A percentile compares a stretch with the other conserved stretches of the same genome.
Evolutionary conservation across 2,113 vertebrate genomes (phyloP).

Genomic region (Petromus typicus): DNA sequence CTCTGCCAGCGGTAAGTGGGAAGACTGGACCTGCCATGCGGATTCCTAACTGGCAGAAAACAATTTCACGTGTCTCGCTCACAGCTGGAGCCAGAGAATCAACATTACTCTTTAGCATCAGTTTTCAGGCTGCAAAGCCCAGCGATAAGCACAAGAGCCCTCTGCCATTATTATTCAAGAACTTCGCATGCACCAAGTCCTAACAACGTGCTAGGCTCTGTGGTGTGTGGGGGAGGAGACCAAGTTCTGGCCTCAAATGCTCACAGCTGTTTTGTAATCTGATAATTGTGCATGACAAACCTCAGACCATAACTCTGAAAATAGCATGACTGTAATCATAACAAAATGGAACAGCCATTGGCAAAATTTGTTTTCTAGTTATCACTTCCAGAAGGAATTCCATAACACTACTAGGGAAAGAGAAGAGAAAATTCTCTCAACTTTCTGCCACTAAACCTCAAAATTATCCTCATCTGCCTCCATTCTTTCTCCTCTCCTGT

Average conservation of each 20-base stretch:
- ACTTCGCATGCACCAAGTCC: conserved; percentile 65
- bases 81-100: conserved; percentile 66
- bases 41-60: conserved; percentile 67
- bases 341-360: conserved; percentile 80
- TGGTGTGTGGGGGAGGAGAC: conserved; percentile 41
- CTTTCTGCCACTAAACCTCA: conserved; percentile 66
- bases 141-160: conserved; percentile 52
- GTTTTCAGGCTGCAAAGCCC: conserved; percentile 59
- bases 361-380: conserved; percentile 82
- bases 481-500: conserved; percentile 39
- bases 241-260: conserved; percentile 67
- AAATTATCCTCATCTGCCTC: conserved; percentile 58
- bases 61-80: conserved; percentile 60
- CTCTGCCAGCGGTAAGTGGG: conserved; percentile 22
- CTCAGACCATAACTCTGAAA: conserved; percentile 80
- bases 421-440: conserved; percentile 68
- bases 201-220: conserved; percentile 60
- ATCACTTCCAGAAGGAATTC: conserved; percentile 81
- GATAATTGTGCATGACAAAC: conserved; percentile 83
- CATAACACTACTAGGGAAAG: conserved; percentile 61
- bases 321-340: conserved; percentile 81
- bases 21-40: conserved; percentile 42
- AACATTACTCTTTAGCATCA: conserved; percentile 63
- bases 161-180: conserved; percentile 66
- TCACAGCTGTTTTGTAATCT: conserved; percentile 82